Percentiles rank a stretch among this genome's conserved stretches.
Conservation (phyloP, 2,888 invertebrate species). For the Folsomia candida region DNA sequence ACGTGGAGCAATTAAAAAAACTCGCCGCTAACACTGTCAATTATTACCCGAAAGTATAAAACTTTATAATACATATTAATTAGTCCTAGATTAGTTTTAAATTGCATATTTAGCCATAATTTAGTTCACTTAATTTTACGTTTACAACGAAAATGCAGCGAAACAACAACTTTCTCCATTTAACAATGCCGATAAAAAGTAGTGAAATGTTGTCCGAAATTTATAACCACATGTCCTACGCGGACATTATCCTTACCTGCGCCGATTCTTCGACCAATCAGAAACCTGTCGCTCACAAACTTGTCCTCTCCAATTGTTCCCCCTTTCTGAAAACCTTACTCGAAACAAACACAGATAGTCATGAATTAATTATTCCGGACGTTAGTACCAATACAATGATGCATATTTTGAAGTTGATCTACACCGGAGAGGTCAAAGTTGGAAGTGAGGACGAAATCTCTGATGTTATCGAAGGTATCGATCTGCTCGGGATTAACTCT, state of each 20-base stretch:
- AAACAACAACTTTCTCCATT: too few relatives aligned
- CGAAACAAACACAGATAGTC: background rate
- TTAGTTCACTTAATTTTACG: too few relatives aligned
- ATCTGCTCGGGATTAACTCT: conserved; percentile 6
- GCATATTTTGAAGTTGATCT: conserved; percentile 13
- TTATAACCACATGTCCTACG: background rate
- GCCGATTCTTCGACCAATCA: background rate
- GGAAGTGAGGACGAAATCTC: background rate
- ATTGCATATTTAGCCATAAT: too few relatives aligned
- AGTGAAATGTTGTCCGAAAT: background rate
- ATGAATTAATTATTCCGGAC: conserved; percentile 7
- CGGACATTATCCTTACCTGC: background rate
- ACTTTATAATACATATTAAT: too few relatives aligned
- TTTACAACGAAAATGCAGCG: too few relatives aligned
- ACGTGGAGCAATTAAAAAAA: too few relatives aligned
- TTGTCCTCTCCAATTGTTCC: conserved; percentile 9
- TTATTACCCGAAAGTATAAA: too few relatives aligned
- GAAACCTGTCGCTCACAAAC: conserved; percentile 13
- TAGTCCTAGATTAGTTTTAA: too few relatives aligned
- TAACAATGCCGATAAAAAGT: too few relatives aligned
- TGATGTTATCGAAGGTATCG: conserved; percentile 5
- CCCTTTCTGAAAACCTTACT: conserved; percentile 6
- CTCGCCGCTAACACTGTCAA: too few relatives aligned
- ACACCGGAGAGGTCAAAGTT: conserved; percentile 17
- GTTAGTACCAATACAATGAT: conserved; percentile 1